These are phyloP conservation scores for Stenchaetothrips biformis DNA, from an alignment of 2,888 invertebrate genomes.

Conservation along the genomic window DNA sequence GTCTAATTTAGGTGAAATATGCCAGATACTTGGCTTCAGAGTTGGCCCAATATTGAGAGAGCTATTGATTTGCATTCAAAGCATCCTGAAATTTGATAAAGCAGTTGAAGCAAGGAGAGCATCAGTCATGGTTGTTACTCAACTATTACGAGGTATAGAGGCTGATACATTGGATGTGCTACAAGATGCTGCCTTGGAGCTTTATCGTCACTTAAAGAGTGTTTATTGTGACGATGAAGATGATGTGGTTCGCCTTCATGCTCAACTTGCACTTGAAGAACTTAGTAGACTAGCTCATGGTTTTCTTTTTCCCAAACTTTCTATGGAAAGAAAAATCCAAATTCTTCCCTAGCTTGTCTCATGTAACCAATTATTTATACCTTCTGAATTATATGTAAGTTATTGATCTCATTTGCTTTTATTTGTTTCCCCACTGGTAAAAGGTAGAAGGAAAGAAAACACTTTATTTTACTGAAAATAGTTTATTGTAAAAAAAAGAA, in stretches of 20 bases:
- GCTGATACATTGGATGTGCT: constrained; percentile 58
- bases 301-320: not conserved
- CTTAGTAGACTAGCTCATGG: constrained; percentile 27
- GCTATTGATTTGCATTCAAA: constrained; percentile 43
- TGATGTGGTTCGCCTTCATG: constrained; percentile 67
- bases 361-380: not conserved
- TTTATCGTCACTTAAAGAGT: constrained; percentile 66
- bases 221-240: constrained; percentile 60
- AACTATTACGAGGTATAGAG: constrained; percentile 69
- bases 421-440: not conserved
- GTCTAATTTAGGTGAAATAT: constrained; percentile 78
- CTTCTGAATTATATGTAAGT: not conserved
- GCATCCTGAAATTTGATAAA: constrained; percentile 29
- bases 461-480: not conserved
- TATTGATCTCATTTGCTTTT: not conserved
- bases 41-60: constrained; percentile 55
- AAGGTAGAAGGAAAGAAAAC: not conserved
- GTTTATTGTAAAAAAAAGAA: not conserved
- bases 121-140: constrained; percentile 69
- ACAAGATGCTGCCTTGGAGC: constrained; percentile 59
- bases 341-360: not conserved
- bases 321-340: not conserved
- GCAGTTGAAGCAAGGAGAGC: constrained; percentile 65
- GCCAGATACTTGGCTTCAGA: constrained; percentile 66
- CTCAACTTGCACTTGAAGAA: constrained; percentile 71